Evolutionary conservation across 2,797 vertebrate species (phyloP).

Genomic region (Molossus alvarezi): DNA sequence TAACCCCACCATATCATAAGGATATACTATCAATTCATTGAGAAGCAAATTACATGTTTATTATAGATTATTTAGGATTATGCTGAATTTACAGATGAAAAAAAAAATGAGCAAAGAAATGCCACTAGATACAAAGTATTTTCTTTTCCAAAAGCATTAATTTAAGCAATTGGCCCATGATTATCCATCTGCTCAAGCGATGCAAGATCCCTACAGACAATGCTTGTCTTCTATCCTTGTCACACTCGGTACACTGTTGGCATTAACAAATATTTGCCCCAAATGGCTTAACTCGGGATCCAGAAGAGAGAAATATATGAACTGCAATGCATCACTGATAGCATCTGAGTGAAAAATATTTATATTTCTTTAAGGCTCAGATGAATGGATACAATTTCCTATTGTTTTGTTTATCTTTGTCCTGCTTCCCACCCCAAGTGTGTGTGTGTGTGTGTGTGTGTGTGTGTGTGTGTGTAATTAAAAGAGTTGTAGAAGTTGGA

Average conservation of each 20-base stretch:
- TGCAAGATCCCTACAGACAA: constrained; percentile 63
- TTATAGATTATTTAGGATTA: constrained; percentile 50
- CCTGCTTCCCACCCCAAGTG: not conserved
- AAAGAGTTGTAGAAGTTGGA: constrained; percentile 45
- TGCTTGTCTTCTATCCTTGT: constrained; percentile 64
- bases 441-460: not conserved
- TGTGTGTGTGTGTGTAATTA: not conserved
- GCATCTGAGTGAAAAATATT: constrained; percentile 57
- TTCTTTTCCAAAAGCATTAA: constrained; percentile 72
- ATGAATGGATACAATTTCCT: constrained; percentile 26
- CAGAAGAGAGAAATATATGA: constrained; percentile 63
- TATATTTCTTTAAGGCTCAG: constrained; percentile 31
- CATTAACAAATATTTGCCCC: constrained; percentile 63
- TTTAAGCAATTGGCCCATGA: constrained; percentile 58
- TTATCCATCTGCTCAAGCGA: constrained; percentile 62
- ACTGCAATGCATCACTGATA: not conserved
- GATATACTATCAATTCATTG: constrained; percentile 8
- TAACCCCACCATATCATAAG: constrained; percentile 16
- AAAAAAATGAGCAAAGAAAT: constrained; percentile 60
- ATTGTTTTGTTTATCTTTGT: constrained; percentile 63
- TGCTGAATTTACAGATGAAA: constrained; percentile 50
- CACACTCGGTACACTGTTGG: constrained; percentile 53
- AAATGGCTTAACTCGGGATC: not conserved
- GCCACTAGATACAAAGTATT: constrained; percentile 12
- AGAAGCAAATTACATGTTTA: constrained; percentile 34